phyloP scores from a whole-genome alignment of 2,888 invertebrate species.

The Autographa pulchrina region DNA sequence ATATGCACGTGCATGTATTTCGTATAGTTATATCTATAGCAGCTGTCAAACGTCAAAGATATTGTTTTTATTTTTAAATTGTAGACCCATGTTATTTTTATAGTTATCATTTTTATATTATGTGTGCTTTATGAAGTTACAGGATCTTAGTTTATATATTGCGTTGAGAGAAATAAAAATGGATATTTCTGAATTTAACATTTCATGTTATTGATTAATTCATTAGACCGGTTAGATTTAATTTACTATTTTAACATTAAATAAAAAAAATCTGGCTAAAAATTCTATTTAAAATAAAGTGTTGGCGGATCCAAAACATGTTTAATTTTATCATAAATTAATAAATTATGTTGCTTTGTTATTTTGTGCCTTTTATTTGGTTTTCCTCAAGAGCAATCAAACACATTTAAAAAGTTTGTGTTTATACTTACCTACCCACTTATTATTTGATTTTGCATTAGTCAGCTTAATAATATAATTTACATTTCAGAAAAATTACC shows the following conservation, averaged over 20 bases:
- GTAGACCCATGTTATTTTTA: conserved; percentile 16
- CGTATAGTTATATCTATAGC: conserved; percentile 69
- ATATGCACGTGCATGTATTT: conserved; percentile 76
- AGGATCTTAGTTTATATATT: not conserved
- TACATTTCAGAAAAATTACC: no score
- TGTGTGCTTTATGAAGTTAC: not conserved
- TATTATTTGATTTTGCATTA: no score
- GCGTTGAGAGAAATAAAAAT: not conserved
- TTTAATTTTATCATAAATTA: conserved; percentile 8
- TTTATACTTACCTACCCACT: not conserved
- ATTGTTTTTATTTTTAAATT: conserved; percentile 65
- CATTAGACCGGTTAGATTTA: not conserved
- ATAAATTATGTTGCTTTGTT: conserved; percentile 1
- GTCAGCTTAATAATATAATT: no score
- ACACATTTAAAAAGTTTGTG: not conserved
- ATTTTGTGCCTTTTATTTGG: conserved; percentile 2
- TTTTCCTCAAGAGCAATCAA: not conserved
- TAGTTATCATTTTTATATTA: conserved; percentile 13
- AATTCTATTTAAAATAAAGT: conserved; percentile 9
- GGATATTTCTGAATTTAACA: not conserved
- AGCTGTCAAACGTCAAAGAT: conserved; percentile 83
- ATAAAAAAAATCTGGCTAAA: conserved; percentile 12
- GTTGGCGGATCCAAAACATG: not conserved
- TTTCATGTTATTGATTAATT: not conserved
- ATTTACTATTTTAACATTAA: not conserved